phyloP scores from a whole-genome alignment of 2,888 invertebrate species.

The Noctua janthina region DNA sequence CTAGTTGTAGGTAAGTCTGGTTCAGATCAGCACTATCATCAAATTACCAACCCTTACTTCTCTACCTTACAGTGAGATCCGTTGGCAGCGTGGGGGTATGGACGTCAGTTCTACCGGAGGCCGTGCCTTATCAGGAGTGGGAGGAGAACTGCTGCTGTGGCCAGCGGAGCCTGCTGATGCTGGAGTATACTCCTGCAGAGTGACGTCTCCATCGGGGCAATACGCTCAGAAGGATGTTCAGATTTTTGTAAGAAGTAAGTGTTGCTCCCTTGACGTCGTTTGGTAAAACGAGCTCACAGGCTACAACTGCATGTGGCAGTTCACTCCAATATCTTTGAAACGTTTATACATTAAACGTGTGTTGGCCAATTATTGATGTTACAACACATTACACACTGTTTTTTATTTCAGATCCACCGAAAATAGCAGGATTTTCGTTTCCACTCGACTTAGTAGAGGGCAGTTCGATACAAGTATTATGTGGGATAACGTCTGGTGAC shows the following conservation, averaged over 20 bases:
- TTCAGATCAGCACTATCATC: background rate
- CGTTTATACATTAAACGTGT: background rate
- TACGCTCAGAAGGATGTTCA: slow-evolving; percentile 94
- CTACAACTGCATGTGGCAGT: background rate
- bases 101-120: slow-evolving; percentile 77
- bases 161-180: slow-evolving; percentile 92
- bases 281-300: background rate
- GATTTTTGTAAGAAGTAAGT: slow-evolving; percentile 93
- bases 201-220: slow-evolving; percentile 93
- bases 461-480: slow-evolving; percentile 95
- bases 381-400: background rate
- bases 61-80: slow-evolving; percentile 79
- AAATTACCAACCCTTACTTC: background rate
- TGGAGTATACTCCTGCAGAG: slow-evolving; percentile 95
- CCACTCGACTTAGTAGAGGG: slow-evolving; percentile 95
- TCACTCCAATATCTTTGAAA: background rate
- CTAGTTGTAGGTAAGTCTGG: slow-evolving; percentile 8
- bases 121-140: slow-evolving; percentile 76
- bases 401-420: slow-evolving; percentile 92
- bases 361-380: background rate
- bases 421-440: slow-evolving; percentile 95
- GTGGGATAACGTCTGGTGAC: slow-evolving; percentile 94
- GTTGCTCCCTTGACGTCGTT: slow-evolving; percentile 46
- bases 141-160: slow-evolving; percentile 87
- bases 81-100: slow-evolving; percentile 85